These are phyloP conservation scores for Meloidogyne chitwoodi DNA, from an alignment of 1,140 invertebrate species.

Conservation along the genomic window DNA sequence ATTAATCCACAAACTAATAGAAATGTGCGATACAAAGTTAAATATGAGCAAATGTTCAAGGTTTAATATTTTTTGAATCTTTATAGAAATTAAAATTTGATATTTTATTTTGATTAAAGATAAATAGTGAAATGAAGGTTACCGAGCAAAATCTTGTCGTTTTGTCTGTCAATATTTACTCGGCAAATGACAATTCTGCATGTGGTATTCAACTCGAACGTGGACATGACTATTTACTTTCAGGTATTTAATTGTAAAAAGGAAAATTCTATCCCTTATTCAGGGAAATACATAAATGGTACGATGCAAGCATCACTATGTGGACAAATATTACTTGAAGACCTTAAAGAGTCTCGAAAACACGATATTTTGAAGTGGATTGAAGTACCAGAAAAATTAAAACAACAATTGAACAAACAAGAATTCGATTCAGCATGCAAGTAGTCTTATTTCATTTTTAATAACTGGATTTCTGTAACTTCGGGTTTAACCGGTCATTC, in stretches of 20 bases:
- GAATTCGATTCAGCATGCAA: constrained; percentile 13
- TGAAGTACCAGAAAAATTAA: constrained; percentile 19
- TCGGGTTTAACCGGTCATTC: too few species aligned
- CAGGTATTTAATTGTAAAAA: constrained; percentile 7
- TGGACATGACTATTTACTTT: constrained; percentile 22
- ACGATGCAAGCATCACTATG: constrained; percentile 23
- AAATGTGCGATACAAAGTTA: constrained; percentile 17
- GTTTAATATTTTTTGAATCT: neutral
- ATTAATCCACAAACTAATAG: constrained; percentile 16
- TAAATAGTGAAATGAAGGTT: constrained; percentile 9
- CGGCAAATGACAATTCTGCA: constrained; percentile 10
- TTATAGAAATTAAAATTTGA: neutral
- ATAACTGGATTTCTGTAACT: too few species aligned
- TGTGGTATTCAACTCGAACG: constrained; percentile 23
- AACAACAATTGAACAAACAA: constrained; percentile 17
- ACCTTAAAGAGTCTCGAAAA: constrained; percentile 19
- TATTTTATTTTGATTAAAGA: neutral
- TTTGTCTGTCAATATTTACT: constrained; percentile 16
- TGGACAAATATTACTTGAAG: constrained; percentile 22
- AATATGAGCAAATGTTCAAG: constrained; percentile 19
- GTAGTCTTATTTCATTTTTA: too few species aligned
- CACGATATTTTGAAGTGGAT: constrained; percentile 24
- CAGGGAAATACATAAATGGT: constrained; percentile 17
- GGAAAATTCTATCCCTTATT: neutral
- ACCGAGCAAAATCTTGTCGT: constrained; percentile 8